Evolutionary conservation across 2,888 invertebrate genomes (phyloP).

Genomic region (Calameuta idolon): DNA sequence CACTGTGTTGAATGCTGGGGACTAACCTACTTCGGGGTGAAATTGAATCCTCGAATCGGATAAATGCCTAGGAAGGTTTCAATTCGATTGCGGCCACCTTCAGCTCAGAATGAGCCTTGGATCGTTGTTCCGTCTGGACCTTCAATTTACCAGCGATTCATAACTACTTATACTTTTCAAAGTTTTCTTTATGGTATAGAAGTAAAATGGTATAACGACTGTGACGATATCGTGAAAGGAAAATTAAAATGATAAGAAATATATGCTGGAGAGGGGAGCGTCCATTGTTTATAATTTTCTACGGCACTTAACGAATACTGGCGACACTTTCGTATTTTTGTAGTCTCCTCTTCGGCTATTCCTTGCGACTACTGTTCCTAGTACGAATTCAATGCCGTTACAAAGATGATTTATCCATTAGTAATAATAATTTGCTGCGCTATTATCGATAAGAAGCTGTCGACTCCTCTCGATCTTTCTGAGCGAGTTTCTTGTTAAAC

Average conservation of each 20-base stretch:
- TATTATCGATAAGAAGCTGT: background rate
- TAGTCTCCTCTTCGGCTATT: background rate
- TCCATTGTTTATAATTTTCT: background rate
- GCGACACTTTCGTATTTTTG: background rate
- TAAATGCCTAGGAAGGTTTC: background rate
- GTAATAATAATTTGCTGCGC: background rate
- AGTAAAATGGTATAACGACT: background rate
- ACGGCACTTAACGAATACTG: background rate
- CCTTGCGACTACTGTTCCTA: background rate
- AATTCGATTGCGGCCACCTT: background rate
- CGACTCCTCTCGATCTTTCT: background rate
- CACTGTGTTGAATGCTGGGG: background rate
- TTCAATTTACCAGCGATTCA: background rate
- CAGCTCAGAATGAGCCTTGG: background rate
- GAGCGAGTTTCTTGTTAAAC: background rate
- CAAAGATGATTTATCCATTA: background rate
- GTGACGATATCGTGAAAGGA: background rate
- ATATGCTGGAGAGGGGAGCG: background rate
- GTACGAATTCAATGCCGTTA: background rate
- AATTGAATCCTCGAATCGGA: background rate
- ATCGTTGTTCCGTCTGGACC: background rate
- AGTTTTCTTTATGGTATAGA: background rate
- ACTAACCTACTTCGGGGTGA: background rate
- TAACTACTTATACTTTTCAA: background rate
- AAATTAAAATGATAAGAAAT: background rate